Evolutionary conservation across 2,113 vertebrate genomes (phyloP), one percentile per base, ranked within the genome.

Genomic region (Thryonomys swinderianus): DNA sequence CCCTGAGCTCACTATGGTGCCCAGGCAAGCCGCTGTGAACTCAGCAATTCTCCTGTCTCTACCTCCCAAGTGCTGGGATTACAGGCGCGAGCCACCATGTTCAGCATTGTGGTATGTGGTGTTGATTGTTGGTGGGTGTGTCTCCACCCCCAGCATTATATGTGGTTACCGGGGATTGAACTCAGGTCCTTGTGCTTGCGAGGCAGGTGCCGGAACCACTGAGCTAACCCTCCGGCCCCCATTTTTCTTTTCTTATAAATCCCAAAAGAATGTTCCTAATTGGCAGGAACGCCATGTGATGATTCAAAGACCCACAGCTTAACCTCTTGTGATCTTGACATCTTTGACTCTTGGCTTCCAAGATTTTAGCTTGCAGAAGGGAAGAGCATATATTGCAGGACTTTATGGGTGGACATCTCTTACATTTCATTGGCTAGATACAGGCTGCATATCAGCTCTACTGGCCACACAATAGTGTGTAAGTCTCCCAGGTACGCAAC

Each of bases 221-320:
- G n/a, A n/a, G n/a, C n/a, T n/a, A n/a, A n/a, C n/a, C n/a, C n/a
- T n/a, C n/a, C n/a, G n/a, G n/a, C n/a, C n/a, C n/a, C n/a, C 30
- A 88, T 87, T 94, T 53, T 96, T 88, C 45, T 84, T 93, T 9
- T 85, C 76, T 40, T 61, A 12, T 93, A 80, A 97, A 88, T 81
- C 32, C 66, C 25, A 0, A 14, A 78, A 61, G 17, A 89, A 37
- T 87, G 34, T 67, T 95, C 71, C 81, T 94, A 51, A 84, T 55
- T 61, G 37, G n/a, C n/a, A 92, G 42, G n/a, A 61, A 57, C 42
- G 79, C 62, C 42, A 83, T 83, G 61, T 92, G 67, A 92, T 20
- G 14, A 83, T 71, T 91, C 48, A 91, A 76, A 78, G 42, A 85
- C 61, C 51, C 78, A 42, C 84, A 53, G 14, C 53, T 91, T 91